phyloP scores from a whole-genome alignment of 2,797 vertebrate species.

The Limosa lapponica region DNA sequence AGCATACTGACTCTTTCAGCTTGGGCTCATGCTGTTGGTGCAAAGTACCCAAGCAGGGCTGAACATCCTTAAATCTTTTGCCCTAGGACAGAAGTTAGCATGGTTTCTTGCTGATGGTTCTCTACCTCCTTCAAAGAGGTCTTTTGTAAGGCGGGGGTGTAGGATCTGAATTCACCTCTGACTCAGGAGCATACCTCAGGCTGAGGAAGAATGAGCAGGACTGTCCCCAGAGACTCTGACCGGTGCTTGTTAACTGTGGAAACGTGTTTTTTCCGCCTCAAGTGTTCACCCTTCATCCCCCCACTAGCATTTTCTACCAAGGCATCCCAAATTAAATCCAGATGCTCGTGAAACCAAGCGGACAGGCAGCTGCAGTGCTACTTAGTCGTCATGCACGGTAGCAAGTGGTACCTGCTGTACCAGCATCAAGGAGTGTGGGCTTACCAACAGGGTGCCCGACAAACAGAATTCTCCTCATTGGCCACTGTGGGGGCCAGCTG shows the following conservation, averaged over 20 bases:
- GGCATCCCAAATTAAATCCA: neutral
- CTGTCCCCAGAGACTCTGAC: neutral
- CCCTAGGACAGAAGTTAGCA: neutral
- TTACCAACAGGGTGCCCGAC: neutral
- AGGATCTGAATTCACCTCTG: neutral
- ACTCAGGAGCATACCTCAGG: neutral
- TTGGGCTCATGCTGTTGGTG: neutral
- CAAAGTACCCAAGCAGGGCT: neutral
- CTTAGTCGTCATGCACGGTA: neutral
- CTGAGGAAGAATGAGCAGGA: neutral
- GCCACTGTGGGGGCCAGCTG: neutral
- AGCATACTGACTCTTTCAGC: neutral
- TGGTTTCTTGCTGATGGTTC: neutral
- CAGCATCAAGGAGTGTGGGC: rapidly evolving
- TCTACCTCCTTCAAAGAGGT: neutral
- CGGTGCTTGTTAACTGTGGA: neutral
- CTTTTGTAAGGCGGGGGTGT: neutral
- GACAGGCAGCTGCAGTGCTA: neutral
- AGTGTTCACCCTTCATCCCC: neutral
- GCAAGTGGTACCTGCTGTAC: neutral
- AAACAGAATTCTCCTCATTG: neutral
- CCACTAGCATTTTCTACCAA: neutral
- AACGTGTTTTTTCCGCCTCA: neutral
- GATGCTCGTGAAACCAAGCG: neutral
- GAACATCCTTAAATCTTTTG: neutral